Evolutionary conservation across 2,113 vertebrate species (phyloP).

Genomic region (Anarhynchus alexandrinus): DNA sequence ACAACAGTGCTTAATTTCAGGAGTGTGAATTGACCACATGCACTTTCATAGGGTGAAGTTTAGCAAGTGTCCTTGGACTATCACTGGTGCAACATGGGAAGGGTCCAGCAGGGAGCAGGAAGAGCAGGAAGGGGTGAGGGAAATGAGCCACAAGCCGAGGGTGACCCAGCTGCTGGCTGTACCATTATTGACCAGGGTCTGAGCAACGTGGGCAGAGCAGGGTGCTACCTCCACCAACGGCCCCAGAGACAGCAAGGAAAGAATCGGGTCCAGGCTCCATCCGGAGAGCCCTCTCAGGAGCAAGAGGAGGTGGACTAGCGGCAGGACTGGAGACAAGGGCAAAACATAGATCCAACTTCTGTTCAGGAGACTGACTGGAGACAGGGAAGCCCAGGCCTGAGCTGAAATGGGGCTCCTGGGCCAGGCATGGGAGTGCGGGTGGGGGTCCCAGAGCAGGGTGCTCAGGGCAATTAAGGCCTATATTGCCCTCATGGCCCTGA

Average conservation of each 20-base stretch:
- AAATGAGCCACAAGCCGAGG: not conserved
- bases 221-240: accelerated
- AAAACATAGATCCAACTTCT: not conserved
- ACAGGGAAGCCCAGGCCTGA: not conserved
- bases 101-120: not conserved
- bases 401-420: not conserved
- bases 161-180: not conserved
- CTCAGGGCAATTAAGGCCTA: not conserved
- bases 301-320: not conserved
- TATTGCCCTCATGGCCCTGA: not conserved
- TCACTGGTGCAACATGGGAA: not conserved
- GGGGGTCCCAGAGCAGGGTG: not conserved
- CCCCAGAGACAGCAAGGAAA: not conserved
- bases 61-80: not conserved
- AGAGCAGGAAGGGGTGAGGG: not conserved
- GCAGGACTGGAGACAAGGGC: not conserved
- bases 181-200: not conserved
- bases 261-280: not conserved
- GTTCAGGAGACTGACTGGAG: not conserved
- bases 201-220: not conserved
- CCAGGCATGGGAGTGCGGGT: not conserved
- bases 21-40: not conserved
- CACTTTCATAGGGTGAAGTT: not conserved
- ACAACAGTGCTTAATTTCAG: not conserved
- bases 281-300: not conserved